phyloP scores from a whole-genome alignment of 2,797 vertebrate species.

The Amniataba percoides region DNA sequence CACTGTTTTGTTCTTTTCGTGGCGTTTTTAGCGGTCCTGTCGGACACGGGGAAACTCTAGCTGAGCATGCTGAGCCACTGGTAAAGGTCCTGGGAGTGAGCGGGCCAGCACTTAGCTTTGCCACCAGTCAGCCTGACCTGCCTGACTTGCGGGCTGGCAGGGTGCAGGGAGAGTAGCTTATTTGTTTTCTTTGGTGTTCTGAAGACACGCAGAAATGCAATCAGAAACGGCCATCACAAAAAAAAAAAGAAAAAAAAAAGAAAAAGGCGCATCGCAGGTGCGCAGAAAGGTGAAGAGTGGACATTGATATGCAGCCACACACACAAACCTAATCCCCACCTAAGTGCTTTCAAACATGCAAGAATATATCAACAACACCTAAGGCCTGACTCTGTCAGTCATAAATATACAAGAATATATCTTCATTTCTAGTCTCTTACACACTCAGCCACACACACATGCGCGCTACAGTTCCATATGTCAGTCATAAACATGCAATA shows the following conservation, averaged over 20 bases:
- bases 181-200: slow-evolving; percentile 14
- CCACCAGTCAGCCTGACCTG: slow-evolving; percentile 67
- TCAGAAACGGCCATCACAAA: slow-evolving; percentile 18
- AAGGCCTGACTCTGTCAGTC: slow-evolving; percentile 14
- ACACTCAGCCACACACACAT: slow-evolving; percentile 18
- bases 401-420: slow-evolving; percentile 36
- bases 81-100: slow-evolving; percentile 76
- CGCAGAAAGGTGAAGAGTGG: slow-evolving; percentile 6
- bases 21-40: slow-evolving; percentile 76
- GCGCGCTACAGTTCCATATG: slow-evolving; percentile 50
- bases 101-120: slow-evolving; percentile 61
- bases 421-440: slow-evolving; percentile 23
- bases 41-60: slow-evolving; percentile 76
- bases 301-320: slow-evolving; percentile 6
- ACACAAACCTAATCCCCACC: not conserved
- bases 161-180: slow-evolving; percentile 27
- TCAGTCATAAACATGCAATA: slow-evolving; percentile 64
- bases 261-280: slow-evolving; percentile 19
- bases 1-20: slow-evolving; percentile 84
- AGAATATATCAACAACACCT: slow-evolving; percentile 27
- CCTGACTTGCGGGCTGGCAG: slow-evolving; percentile 44
- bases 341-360: slow-evolving; percentile 11
- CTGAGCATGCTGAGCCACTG: slow-evolving; percentile 61
- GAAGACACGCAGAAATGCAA: slow-evolving; percentile 41
- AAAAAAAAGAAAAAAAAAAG: slow-evolving; percentile 26